A percentile compares a stretch with the other conserved stretches of the same genome.
Conservation (phyloP, 2,113 vertebrate species). For the Oryzias melastigma region DNA sequence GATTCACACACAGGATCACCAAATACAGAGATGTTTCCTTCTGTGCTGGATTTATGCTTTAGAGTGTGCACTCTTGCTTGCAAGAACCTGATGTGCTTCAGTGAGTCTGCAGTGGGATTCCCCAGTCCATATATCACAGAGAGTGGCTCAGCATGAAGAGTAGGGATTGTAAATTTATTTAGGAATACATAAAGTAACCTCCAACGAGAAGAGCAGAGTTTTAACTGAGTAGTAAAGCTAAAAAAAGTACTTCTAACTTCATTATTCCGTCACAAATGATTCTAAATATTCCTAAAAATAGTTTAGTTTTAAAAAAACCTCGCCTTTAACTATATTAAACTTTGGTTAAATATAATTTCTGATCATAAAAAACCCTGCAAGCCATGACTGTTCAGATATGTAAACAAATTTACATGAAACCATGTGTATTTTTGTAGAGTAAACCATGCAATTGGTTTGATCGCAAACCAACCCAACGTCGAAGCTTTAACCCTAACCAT, state of each 20-base stretch:
- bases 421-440: too few relatives aligned
- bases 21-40: not conserved
- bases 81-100: not conserved
- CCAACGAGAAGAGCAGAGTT: slow-evolving; percentile 14
- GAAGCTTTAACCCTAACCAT: too few relatives aligned
- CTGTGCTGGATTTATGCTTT: slow-evolving; percentile 35
- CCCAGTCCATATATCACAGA: slow-evolving; percentile 45
- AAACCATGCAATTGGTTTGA: too few relatives aligned
- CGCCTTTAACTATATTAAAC: too few relatives aligned
- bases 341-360: too few relatives aligned
- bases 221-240: slow-evolving; percentile 24
- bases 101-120: slow-evolving; percentile 17
- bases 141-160: slow-evolving; percentile 45
- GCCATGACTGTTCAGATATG: too few relatives aligned
- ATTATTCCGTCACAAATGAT: not conserved
- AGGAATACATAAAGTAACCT: slow-evolving; percentile 39
- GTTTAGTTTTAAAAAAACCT: too few relatives aligned
- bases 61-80: slow-evolving; percentile 26
- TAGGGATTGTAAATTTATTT: slow-evolving; percentile 60
- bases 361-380: too few relatives aligned
- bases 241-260: slow-evolving; percentile 8
- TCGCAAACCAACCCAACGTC: too few relatives aligned
- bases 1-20: slow-evolving; percentile 7
- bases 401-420: too few relatives aligned
- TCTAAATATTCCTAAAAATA: not conserved